These are phyloP conservation scores for Perithous albicinctus DNA, from an alignment of 2,888 invertebrate species.

Conservation along the genomic window DNA sequence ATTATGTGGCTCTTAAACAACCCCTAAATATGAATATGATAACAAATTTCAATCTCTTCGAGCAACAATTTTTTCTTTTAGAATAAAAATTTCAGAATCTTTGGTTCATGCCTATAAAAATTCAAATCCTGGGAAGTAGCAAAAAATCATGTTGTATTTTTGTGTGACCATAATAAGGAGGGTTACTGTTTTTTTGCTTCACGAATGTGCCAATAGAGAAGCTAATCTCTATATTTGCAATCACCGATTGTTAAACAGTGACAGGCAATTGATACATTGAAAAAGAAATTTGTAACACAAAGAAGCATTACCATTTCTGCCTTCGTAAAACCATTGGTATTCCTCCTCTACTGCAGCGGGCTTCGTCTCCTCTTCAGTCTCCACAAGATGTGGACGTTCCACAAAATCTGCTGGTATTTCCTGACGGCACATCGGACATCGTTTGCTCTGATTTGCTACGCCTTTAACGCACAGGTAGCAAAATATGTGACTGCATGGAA, in stretches of 20 bases:
- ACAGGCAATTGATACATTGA: neutral
- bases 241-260: no score
- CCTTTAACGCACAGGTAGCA: conserved; percentile 98
- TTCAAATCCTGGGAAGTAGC: no score
- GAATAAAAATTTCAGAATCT: no score
- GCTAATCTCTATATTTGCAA: neutral
- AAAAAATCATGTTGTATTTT: no score
- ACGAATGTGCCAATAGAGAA: neutral
- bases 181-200: conserved; percentile 22
- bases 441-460: conserved; percentile 93
- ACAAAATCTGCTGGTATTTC: conserved; percentile 95
- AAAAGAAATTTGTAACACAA: neutral
- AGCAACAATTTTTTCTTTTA: no score
- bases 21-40: no score
- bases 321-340: conserved; percentile 98
- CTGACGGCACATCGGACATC: conserved; percentile 97
- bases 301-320: conserved; percentile 91
- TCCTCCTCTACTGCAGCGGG: conserved; percentile 87
- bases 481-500: conserved; percentile 98
- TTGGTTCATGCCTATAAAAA: no score
- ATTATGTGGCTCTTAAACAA: no score
- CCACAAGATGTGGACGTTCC: conserved; percentile 92
- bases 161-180: no score
- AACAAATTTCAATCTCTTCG: no score
- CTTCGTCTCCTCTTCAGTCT: conserved; percentile 85